Conservation (phyloP, 2,888 invertebrate genomes). For the Ophion ventricosus region DNA sequence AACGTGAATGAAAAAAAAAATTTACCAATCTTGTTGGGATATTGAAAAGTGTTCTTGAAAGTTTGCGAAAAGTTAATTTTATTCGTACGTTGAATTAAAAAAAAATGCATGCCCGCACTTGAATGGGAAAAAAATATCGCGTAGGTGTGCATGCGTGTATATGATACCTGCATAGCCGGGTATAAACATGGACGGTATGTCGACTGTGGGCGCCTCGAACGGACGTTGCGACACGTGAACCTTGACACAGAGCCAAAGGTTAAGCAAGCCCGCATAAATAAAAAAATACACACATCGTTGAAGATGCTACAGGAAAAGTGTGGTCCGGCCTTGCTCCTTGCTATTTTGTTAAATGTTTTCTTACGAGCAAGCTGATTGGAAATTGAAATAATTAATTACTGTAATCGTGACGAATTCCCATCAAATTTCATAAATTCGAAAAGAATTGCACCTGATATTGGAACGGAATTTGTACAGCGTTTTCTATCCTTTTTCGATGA, state of each 20-base stretch:
- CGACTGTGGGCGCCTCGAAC: constrained; percentile 29
- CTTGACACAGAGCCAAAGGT: constrained; percentile 70
- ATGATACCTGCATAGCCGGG: not conserved
- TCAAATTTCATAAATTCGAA: not conserved
- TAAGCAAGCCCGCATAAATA: constrained; percentile 59
- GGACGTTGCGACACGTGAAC: constrained; percentile 58
- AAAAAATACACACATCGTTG: constrained; percentile 29
- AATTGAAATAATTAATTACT: not conserved
- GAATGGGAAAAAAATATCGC: not conserved
- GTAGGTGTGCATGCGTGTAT: too few species aligned
- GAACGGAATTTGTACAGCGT: too few species aligned
- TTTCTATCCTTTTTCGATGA: not conserved
- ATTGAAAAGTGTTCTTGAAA: too few species aligned
- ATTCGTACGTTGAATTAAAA: not conserved
- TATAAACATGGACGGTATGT: constrained; percentile 1
- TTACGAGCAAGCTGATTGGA: not conserved
- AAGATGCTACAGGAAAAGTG: constrained; percentile 44
- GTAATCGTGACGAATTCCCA: not conserved
- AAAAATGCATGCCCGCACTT: not conserved
- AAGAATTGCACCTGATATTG: not conserved
- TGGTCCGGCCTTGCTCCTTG: not conserved
- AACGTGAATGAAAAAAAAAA: too few species aligned
- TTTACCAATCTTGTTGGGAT: too few species aligned
- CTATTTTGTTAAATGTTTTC: constrained; percentile 24
- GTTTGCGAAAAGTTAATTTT: too few species aligned